A percentile compares a stretch with the other conserved stretches of the same genome.
These are phyloP conservation scores for Macropus fuliginosus DNA, from an alignment of 2,797 vertebrate species.

Conservation along the genomic window DNA sequence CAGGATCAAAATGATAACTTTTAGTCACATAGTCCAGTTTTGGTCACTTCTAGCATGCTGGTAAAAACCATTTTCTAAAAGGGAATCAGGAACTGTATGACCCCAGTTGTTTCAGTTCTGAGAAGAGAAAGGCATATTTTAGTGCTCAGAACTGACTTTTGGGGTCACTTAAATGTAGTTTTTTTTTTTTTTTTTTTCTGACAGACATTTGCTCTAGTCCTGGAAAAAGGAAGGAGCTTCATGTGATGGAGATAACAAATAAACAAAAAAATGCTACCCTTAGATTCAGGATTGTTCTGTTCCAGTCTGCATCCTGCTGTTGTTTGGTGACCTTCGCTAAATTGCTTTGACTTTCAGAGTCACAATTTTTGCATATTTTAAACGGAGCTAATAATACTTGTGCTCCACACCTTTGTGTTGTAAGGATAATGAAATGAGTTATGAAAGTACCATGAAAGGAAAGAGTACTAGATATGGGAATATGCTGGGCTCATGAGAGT, in stretches of 20 bases:
- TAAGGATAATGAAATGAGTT: not conserved
- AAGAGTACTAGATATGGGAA: not conserved
- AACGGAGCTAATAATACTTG: not conserved
- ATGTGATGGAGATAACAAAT: not conserved
- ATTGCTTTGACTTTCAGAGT: not conserved
- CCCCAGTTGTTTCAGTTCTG: not conserved
- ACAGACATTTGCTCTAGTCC: not conserved
- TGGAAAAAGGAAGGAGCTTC: not conserved
- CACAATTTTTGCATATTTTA: not conserved
- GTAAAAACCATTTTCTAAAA: not conserved
- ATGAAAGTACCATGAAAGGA: not conserved
- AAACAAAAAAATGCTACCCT: not conserved
- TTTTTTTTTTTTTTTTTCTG: slow-evolving; percentile 3
- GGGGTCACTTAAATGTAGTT: not conserved
- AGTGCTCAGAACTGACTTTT: not conserved
- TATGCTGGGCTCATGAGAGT: not conserved
- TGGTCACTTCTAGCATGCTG: not conserved
- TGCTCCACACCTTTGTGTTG: not conserved
- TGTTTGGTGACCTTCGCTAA: not conserved
- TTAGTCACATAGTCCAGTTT: not conserved
- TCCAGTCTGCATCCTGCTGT: not conserved
- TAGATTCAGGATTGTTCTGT: not conserved
- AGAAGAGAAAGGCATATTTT: slow-evolving; percentile 37
- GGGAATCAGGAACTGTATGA: not conserved
- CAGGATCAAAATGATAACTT: slow-evolving; percentile 22